phyloP scores from a whole-genome alignment of 1,140 invertebrate species.

The Micrasema minimum region DNA sequence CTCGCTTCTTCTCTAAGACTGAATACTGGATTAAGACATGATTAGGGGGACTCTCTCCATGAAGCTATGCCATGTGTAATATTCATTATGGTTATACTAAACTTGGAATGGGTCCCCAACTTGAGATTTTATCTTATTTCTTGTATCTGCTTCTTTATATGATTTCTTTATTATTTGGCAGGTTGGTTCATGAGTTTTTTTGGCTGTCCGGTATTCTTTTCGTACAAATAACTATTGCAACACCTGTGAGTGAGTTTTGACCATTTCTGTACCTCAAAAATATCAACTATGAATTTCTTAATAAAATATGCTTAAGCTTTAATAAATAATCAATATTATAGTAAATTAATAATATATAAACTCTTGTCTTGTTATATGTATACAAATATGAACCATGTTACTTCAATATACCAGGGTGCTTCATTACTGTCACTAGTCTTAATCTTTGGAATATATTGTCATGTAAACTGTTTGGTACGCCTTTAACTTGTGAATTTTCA shows the following conservation, averaged over 20 bases:
- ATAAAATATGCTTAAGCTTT: constrained; percentile 9
- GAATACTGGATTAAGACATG: background rate
- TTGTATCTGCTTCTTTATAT: constrained; percentile 39
- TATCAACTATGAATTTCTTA: background rate
- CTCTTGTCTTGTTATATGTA: constrained; percentile 22
- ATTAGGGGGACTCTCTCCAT: no score
- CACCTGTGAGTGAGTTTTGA: constrained; percentile 58
- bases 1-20: constrained; percentile 24
- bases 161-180: constrained; percentile 63
- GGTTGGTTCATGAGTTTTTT: constrained; percentile 68
- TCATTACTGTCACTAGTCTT: constrained; percentile 34
- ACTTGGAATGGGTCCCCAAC: no score
- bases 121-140: constrained; percentile 26
- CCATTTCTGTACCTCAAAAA: constrained; percentile 42
- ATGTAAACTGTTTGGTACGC: no score
- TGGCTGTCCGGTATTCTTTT: constrained; percentile 68
- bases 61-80: no score
- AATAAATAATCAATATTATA: constrained; percentile 9
- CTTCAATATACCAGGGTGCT: constrained; percentile 21
- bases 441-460: background rate
- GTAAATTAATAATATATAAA: constrained; percentile 14
- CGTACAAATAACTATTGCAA: constrained; percentile 62
- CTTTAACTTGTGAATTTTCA: no score
- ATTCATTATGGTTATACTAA: no score
- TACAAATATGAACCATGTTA: constrained; percentile 4